Evolutionary conservation across 2,888 invertebrate genomes (phyloP), one percentile per base, ranked within the genome.

Genomic region (Thymelicus sylvestris): DNA sequence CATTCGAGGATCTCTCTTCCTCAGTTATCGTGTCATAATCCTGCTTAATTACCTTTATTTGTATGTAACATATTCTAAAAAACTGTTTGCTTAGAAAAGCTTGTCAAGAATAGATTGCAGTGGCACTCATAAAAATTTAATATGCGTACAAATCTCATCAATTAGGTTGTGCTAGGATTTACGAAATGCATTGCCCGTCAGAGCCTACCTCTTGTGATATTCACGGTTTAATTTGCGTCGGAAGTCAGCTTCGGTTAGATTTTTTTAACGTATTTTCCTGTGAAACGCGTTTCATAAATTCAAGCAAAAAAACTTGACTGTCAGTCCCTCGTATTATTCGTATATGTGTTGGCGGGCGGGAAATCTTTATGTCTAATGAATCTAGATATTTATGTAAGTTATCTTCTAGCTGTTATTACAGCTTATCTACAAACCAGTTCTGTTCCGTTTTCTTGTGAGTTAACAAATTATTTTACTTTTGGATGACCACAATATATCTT

Each of bases 131-230:
- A 52, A 15, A 52, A 19, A 52, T 38, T 60, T 39, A 60, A 60
- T 60, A 15, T 60, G 2, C n/a, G 31, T 59, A 31, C 57, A 8
- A 61, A 41, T 69, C 63, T 69, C 63, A 47, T 57, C 31, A 38
- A 39, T 69, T 69, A 57, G 63, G 38, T 48, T 44, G 12, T 19
- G 62, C 19, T 59, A 41, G 63, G 48, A 69, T 50, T 48, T 60
- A 63, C 50, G 59, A 70, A 64, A 70, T 76, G 73, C 74, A 76
- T 71, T 66, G 67, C 71, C 77, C 78, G 72, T 74, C 76, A 75
- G 77, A 78, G 79, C 73, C 64, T 52, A 41, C 68, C 73, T 72
- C 67, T 57, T 74, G 71, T 69, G 74, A 74, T 74, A 76, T 76
- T 75, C 66, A 74, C 66, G 62, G 72, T 72, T 75, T 77, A 76